phyloP scores from a whole-genome alignment of 2,888 invertebrate genomes.

The Gortyna flavago region DNA sequence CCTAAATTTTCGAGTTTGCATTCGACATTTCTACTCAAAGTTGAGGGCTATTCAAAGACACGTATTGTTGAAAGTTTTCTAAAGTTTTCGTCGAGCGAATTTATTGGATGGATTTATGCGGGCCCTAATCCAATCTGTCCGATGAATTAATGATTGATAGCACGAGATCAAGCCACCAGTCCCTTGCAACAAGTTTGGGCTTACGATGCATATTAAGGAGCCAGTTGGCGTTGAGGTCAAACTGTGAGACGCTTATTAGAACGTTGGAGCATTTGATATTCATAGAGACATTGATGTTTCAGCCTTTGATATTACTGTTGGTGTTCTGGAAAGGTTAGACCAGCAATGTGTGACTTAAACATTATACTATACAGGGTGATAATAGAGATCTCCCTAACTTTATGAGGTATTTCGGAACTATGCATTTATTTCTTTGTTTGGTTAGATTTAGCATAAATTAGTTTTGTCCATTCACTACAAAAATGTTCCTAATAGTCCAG shows the following conservation, averaged over 20 bases:
- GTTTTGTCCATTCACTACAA: neutral
- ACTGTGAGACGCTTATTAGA: constrained; percentile 20
- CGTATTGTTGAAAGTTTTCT: constrained; percentile 71
- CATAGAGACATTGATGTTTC: constrained; percentile 45
- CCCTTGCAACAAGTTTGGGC: constrained; percentile 66
- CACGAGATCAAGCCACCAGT: constrained; percentile 64
- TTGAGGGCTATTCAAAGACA: constrained; percentile 64
- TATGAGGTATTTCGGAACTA: neutral
- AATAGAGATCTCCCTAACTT: no score
- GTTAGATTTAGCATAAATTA: no score
- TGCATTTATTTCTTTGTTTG: neutral
- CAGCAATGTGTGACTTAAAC: neutral
- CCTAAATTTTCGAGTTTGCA: constrained; percentile 65
- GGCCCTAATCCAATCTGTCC: constrained; percentile 74
- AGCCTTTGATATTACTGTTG: constrained; percentile 28
- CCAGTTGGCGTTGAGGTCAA: constrained; percentile 47
- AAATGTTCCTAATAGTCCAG: neutral
- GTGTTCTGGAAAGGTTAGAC: neutral
- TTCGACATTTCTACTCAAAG: constrained; percentile 67
- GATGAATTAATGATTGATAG: constrained; percentile 76
- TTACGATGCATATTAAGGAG: constrained; percentile 70
- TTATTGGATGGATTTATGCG: constrained; percentile 71
- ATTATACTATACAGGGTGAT: neutral
- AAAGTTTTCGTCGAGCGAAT: constrained; percentile 69
- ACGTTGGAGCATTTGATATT: constrained; percentile 39